A percentile compares a stretch with the other conserved stretches of the same genome.
Conservation (phyloP, 2,113 vertebrate species). For the Sisor rabdophorus region DNA sequence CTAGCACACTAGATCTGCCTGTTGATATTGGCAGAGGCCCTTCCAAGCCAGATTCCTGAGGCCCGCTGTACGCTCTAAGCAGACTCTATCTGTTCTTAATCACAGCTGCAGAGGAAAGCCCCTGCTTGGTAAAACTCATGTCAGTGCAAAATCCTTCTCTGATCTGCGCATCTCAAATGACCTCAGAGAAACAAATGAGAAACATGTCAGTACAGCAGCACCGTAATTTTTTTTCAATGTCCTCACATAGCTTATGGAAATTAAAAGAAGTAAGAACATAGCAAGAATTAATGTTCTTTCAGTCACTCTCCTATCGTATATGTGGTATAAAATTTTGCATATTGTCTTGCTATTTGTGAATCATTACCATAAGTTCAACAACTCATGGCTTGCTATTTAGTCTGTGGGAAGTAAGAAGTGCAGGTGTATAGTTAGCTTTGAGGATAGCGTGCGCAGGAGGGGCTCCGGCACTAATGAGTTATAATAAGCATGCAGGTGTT, state of each 20-base stretch:
- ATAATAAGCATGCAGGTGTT: constrained; percentile 33
- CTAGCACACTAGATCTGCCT: constrained; percentile 23
- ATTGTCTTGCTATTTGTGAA: constrained; percentile 28
- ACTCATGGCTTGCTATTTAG: constrained; percentile 22
- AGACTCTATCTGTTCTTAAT: constrained; percentile 38
- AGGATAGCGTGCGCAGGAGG: constrained; percentile 34
- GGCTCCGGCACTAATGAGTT: constrained; percentile 29
- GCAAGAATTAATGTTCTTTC: background rate
- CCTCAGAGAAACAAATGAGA: constrained; percentile 36
- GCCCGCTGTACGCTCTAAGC: constrained; percentile 1
- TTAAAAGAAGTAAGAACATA: background rate
- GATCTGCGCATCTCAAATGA: constrained; percentile 39
- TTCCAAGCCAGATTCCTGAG: constrained; percentile 27
- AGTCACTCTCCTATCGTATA: background rate
- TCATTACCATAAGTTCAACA: constrained; percentile 29
- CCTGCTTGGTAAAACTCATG: constrained; percentile 33
- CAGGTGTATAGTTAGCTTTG: constrained; percentile 35
- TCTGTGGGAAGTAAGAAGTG: constrained; percentile 29
- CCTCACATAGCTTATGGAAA: constrained; percentile 8
- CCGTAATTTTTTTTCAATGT: background rate
- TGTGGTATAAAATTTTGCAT: background rate
- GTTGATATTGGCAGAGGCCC: constrained; percentile 38
- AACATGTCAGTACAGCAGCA: constrained; percentile 33
- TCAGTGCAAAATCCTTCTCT: constrained; percentile 27
- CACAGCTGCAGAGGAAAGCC: constrained; percentile 34